Base-by-base conservation (phyloP, 2,888 invertebrate genomes). In the Nomada flava region DNA sequence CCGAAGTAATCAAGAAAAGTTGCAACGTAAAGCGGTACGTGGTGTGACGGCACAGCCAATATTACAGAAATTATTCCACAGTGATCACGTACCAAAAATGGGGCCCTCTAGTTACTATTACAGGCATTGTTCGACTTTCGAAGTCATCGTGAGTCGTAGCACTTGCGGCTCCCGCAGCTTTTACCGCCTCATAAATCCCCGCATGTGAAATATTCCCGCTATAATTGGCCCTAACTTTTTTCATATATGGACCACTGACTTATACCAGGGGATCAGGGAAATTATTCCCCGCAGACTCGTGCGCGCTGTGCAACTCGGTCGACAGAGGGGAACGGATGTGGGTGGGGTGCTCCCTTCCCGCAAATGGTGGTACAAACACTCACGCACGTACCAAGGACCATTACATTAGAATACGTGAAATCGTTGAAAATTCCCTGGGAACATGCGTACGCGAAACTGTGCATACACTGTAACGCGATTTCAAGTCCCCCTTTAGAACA, bases 211-310 rank as follows among this genome's bases (percentile, higher is more conserved):
- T 89, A 89, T 84, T 79, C 79, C 79, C 64, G 73, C 77, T 85
- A 87, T 90, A 90, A 89, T 90, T 86, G 88, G 76, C 69, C 74
- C 74, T 79, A 89, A 89, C 85, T 90, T 90, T 90, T 90, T 89
- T 88, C 87, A 87, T 87, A 88, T 86, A 87, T 83, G 85, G 71
- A 67, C 65, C 62, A 52, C 74, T 68, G 81, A 86, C 86, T 87
- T 86, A 81, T 64, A 68, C 57, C 67, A 47, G n/a, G 50, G 65
- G 70, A 57, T 76, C 55, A 55, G 36, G 73, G 76, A 85, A 88
- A 88, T 88, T 83, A 86, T 88, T 83, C 88, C 81, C 85, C 44
- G 57, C 64, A 76, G 83, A 70, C 70, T 71, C 26, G 60, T 44
- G 44, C 64, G 64, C 57, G 76, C 82, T 83, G 79, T 83, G 81